Base-by-base conservation (phyloP, 2,113 vertebrate species). In the Tautogolabrus adspersus region DNA sequence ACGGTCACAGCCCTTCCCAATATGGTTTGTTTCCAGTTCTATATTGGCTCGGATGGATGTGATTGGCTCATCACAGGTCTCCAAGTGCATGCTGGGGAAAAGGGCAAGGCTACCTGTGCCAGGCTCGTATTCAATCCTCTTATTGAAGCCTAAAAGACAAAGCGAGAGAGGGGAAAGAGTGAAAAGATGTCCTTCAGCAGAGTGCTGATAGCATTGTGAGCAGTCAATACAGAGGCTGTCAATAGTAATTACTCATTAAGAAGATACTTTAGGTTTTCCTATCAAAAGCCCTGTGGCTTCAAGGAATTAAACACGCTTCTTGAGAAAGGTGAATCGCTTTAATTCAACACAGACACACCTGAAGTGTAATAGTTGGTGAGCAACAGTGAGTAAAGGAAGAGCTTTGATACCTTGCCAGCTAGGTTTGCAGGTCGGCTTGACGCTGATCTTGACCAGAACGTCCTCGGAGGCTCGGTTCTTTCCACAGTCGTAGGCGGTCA, bases 1-100 rank as follows among this genome's bases (percentile, higher is more conserved):
- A n/a, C 98, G 93, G 47, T 99, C 98, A 0, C 98, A 99, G 82
- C 98, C 98, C 86, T 99, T 99, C 46, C 98, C 98, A 5, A 99
- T 99, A 67, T 99, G 98, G 86, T 91, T 96, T 62, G 97, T 99
- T 94, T 99, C 97, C 10, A 99, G 94, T 66, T 98, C 96, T 66
- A 99, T 92, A 0, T 72, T 96, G 60, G 95, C 96, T 82, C 93
- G 93, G 65, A 98, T 93, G 0, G 96, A 98, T 0, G 96, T 96
- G 82, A 99, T 93, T 0, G 97, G 95, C 77, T 96, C 96, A 0
- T 96, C 97, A 2, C 98, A 99, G 0, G 96, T 99, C 93, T 99
- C 98, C 93, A 99, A 89, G 85, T 90, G 97, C 92, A 98, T 94
- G 60, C 92, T 93, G 2, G 98, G 97, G 85, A 99, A 99, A 60